Percentiles rank a stretch among this genome's conserved stretches.
Conservation (phyloP, 2,888 invertebrate genomes). For the Griposia aprilina region DNA sequence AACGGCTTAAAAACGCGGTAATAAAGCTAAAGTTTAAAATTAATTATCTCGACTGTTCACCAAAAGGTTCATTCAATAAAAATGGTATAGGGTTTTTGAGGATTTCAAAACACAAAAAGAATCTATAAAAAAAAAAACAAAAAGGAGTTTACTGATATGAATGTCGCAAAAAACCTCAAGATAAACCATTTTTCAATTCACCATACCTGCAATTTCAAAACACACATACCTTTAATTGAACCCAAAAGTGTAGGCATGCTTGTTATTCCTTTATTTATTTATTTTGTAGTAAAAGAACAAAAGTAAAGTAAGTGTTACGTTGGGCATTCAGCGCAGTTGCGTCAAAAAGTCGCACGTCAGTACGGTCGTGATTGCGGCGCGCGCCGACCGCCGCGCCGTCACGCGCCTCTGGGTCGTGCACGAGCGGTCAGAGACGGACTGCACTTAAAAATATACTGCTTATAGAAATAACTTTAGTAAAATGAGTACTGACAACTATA, state of each 20-base stretch:
- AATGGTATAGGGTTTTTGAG: background rate
- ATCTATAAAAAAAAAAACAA: background rate
- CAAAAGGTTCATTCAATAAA: background rate
- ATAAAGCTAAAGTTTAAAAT: no score
- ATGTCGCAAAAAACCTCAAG: background rate
- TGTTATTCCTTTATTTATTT: slow-evolving; percentile 48
- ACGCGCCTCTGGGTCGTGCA: slow-evolving; percentile 87
- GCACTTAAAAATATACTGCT: slow-evolving; percentile 7
- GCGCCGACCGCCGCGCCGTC: slow-evolving; percentile 87
- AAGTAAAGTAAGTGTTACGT: slow-evolving; percentile 68
- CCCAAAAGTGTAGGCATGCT: slow-evolving; percentile 20
- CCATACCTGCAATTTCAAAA: slow-evolving; percentile 34
- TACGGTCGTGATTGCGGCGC: slow-evolving; percentile 86
- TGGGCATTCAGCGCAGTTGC: slow-evolving; percentile 76
- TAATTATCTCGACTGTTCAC: background rate
- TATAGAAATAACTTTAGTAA: background rate
- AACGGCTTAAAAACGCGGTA: no score
- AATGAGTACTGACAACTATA: slow-evolving; percentile 18
- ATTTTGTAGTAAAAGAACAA: slow-evolving; percentile 63
- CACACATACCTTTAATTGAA: slow-evolving; percentile 19
- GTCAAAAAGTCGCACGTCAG: slow-evolving; percentile 85
- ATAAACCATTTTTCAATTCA: slow-evolving; percentile 23
- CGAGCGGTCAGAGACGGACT: slow-evolving; percentile 82
- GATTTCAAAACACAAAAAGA: background rate
- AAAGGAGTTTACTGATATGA: background rate